Evolutionary conservation across 2,113 vertebrate species (phyloP).

Genomic region (Neomonachus schauinslandi): DNA sequence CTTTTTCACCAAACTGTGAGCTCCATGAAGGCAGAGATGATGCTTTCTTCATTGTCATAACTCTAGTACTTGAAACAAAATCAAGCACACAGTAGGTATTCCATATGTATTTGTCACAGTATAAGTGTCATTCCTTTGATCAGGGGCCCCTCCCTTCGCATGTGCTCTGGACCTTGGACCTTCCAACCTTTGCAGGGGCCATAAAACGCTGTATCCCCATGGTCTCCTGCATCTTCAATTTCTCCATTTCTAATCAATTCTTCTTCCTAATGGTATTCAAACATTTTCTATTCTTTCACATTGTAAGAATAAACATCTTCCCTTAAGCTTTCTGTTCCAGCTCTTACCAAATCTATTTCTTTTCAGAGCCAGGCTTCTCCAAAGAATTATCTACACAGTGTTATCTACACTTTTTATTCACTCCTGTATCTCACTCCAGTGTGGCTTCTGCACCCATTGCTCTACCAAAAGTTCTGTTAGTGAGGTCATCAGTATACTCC

Average conservation of each 20-base stretch:
- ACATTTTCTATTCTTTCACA: conserved; percentile 21
- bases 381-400: not conserved
- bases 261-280: conserved; percentile 23
- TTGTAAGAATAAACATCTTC: not conserved
- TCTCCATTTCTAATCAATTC: conserved; percentile 11
- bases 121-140: conserved; percentile 8
- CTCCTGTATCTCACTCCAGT: not conserved
- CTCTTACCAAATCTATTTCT: not conserved
- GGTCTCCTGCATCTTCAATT: not conserved
- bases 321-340: not conserved
- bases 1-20: not conserved
- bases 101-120: conserved; percentile 9
- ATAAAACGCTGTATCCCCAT: not conserved
- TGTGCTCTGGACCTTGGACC: not conserved
- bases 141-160: not conserved
- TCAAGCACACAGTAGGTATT: conserved; percentile 21
- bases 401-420: not conserved
- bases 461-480: not conserved
- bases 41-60: conserved; percentile 8
- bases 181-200: not conserved
- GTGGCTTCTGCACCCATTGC: not conserved
- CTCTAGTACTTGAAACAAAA: conserved; percentile 45
- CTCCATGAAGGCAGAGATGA: not conserved
- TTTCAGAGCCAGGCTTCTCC: not conserved
- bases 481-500: not conserved